Percentiles rank a stretch among this genome's conserved stretches.
phyloP scores from a whole-genome alignment of 2,797 vertebrate genomes.

The Alosa sapidissima region DNA sequence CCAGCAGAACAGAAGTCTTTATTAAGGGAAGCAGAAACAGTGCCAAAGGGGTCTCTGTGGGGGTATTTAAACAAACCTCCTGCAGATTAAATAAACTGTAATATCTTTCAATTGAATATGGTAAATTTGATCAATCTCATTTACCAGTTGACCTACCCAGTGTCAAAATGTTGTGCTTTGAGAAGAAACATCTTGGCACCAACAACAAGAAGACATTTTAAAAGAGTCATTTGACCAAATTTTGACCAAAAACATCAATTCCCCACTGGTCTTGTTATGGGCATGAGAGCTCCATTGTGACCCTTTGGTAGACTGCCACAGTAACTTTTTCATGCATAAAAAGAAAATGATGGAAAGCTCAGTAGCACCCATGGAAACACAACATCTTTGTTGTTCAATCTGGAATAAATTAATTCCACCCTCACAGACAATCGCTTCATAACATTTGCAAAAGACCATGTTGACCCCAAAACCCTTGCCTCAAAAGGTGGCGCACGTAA shows the following conservation, averaged over 20 bases:
- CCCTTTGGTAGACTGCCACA: background rate
- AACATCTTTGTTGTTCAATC: background rate
- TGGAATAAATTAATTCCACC: background rate
- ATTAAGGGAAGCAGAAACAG: background rate
- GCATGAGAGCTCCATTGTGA: background rate
- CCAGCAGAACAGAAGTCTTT: background rate
- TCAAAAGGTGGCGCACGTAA: background rate
- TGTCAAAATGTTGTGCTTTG: background rate
- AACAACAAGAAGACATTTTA: too few species aligned
- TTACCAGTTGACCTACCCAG: background rate
- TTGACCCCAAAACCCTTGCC: background rate
- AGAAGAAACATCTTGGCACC: background rate
- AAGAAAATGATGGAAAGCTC: background rate
- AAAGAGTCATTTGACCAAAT: too few species aligned
- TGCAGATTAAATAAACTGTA: background rate
- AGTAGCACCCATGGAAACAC: background rate
- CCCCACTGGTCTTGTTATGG: too few species aligned
- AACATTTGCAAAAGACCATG: background rate
- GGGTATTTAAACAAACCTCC: too few species aligned
- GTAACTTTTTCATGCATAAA: background rate
- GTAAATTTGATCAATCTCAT: slow-evolving; percentile 14
- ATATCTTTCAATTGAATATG: background rate
- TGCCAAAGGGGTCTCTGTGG: background rate
- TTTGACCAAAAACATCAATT: too few species aligned
- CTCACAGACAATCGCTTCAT: background rate